A percentile compares a stretch with the other conserved stretches of the same genome.
phyloP scores from a whole-genome alignment of 2,888 invertebrate genomes.

The Scaptomyza tumidula region DNA sequence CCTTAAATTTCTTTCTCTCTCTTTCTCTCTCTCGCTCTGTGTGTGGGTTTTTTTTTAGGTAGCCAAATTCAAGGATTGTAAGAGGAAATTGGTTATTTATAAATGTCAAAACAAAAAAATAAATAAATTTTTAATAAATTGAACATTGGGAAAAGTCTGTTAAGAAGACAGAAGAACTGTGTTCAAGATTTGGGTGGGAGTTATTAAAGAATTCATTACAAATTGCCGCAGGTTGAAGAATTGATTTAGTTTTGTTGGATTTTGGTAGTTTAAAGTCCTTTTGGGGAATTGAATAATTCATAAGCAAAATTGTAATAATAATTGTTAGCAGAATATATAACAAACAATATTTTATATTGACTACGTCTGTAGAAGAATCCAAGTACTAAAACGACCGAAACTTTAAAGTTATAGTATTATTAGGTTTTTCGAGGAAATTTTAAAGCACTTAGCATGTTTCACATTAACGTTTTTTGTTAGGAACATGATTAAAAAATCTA shows the following conservation, averaged over 20 bases:
- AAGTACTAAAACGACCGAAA: no score
- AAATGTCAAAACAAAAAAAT: constrained; percentile 53
- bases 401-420: no score
- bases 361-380: no score
- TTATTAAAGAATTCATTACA: background rate
- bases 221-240: background rate
- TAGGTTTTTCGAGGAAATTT: no score
- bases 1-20: constrained; percentile 6
- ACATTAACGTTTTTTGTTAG: no score
- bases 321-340: no score
- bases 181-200: background rate
- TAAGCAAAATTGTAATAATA: no score
- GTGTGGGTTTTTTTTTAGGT: constrained; percentile 74
- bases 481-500: no score
- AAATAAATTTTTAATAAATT: constrained; percentile 50
- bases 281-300: no score
- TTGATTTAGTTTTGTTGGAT: background rate
- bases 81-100: constrained; percentile 80
- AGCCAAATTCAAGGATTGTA: constrained; percentile 42
- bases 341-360: no score
- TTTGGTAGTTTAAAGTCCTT: no score
- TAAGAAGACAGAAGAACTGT: background rate
- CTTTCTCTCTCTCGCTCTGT: background rate
- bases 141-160: constrained; percentile 26
- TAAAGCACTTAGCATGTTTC: no score